Conservation (phyloP, 1,140 invertebrate species). For the Ostrea denselamellosa region DNA sequence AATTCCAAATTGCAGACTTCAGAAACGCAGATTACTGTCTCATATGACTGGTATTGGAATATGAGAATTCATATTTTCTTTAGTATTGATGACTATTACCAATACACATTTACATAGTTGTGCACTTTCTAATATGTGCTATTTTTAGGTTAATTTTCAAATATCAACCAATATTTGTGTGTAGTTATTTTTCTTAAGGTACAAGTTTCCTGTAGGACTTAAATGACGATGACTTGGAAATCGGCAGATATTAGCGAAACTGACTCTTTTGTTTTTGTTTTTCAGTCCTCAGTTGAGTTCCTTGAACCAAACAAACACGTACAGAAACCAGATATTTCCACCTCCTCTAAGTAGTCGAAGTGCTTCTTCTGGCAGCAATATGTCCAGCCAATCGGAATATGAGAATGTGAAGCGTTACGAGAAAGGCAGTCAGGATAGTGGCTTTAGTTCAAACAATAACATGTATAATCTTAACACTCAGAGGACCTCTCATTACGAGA, state of each 20-base stretch:
- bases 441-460: slow-evolving; percentile 70
- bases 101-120: no score
- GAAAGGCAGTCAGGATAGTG: slow-evolving; percentile 66
- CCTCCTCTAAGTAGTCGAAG: slow-evolving; percentile 67
- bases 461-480: slow-evolving; percentile 71
- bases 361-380: slow-evolving; percentile 60
- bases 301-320: slow-evolving; percentile 76
- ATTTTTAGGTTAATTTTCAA: no score
- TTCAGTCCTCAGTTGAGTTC: slow-evolving; percentile 64
- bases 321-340: slow-evolving; percentile 77
- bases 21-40: no score
- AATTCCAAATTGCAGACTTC: no score
- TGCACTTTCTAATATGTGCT: no score
- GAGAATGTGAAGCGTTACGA: slow-evolving; percentile 60
- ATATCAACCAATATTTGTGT: no score
- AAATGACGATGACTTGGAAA: no score
- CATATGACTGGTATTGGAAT: no score
- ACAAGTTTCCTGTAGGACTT: no score
- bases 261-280: neutral
- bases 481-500: slow-evolving; percentile 70
- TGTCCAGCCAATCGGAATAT: slow-evolving; percentile 67
- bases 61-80: no score
- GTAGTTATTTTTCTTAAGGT: no score
- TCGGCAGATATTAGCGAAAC: neutral
- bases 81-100: no score